Evolutionary conservation across 92 coral and sea anemone species (phyloP).

Genomic region (Siderastrea radians): DNA sequence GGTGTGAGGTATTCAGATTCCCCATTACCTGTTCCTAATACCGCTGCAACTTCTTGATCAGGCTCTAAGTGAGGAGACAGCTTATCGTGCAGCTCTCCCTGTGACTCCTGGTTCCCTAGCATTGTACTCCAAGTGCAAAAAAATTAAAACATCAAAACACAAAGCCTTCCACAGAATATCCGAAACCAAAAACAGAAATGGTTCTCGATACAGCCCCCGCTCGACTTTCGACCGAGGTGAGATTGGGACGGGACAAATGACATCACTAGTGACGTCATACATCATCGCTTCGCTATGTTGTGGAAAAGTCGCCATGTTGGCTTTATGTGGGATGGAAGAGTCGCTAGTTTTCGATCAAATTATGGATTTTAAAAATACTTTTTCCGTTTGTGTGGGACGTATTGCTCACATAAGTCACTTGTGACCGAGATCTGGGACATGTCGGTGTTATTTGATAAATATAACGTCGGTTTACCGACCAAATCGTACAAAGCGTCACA

Average conservation of each 20-base stretch:
- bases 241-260: not conserved
- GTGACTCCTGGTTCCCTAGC: constrained; percentile 62
- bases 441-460: constrained; percentile 48
- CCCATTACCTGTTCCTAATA: constrained; percentile 69
- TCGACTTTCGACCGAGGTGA: not conserved
- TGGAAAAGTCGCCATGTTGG: not conserved
- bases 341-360: not conserved
- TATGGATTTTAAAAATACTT: constrained; percentile 8
- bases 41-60: constrained; percentile 94
- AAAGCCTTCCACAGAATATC: not conserved
- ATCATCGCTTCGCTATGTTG: not conserved
- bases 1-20: not conserved
- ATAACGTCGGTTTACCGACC: constrained; percentile 24
- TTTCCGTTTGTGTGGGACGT: not conserved
- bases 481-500: constrained; percentile 32
- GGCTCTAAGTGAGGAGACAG: constrained; percentile 66
- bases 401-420: too few species aligned
- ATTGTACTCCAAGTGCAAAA: not conserved
- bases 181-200: not conserved
- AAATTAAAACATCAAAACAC: too few species aligned
- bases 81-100: constrained; percentile 59
- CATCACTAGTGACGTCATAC: not conserved
- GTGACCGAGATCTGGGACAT: constrained; percentile 18
- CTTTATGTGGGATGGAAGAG: not conserved
- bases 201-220: not conserved